Evolutionary conservation across 2,888 invertebrate species (phyloP).

Genomic region (Torymus tubicola): DNA sequence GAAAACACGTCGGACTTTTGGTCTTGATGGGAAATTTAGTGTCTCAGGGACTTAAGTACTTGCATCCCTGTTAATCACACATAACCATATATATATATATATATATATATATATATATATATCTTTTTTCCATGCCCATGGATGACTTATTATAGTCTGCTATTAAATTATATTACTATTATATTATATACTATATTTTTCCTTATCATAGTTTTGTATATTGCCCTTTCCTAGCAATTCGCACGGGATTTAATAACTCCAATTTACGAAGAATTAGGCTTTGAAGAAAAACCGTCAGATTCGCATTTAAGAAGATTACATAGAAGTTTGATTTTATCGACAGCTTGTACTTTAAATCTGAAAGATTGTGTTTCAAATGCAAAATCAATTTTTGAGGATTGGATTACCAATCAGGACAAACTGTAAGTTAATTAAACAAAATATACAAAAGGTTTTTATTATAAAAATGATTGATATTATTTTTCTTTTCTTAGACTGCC

Average conservation of each 20-base stretch:
- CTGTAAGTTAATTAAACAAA: constrained; percentile 52
- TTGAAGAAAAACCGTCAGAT: constrained; percentile 59
- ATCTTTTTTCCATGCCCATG: no score
- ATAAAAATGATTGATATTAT: no score
- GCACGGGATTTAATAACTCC: constrained; percentile 38
- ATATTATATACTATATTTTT: no score
- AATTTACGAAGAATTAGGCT: constrained; percentile 63
- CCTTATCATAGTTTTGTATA: no score
- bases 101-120: no score
- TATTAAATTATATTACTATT: no score
- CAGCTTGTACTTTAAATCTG: constrained; percentile 63
- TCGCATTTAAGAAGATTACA: constrained; percentile 60
- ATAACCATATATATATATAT: no score
- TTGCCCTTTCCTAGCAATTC: constrained; percentile 45
- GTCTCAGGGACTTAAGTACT: no score
- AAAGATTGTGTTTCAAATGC: constrained; percentile 62
- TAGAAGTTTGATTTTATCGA: constrained; percentile 63
- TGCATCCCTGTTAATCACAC: no score
- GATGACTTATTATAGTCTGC: no score
- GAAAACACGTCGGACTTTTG: no score
- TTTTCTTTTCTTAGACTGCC: constrained; percentile 53
- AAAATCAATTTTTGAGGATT: constrained; percentile 62
- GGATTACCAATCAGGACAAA: constrained; percentile 61
- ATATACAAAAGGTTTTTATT: neutral
- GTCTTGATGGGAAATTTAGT: no score